Evolutionary conservation across 2,888 invertebrate genomes (phyloP).

Genomic region (Coenonympha glycerion): DNA sequence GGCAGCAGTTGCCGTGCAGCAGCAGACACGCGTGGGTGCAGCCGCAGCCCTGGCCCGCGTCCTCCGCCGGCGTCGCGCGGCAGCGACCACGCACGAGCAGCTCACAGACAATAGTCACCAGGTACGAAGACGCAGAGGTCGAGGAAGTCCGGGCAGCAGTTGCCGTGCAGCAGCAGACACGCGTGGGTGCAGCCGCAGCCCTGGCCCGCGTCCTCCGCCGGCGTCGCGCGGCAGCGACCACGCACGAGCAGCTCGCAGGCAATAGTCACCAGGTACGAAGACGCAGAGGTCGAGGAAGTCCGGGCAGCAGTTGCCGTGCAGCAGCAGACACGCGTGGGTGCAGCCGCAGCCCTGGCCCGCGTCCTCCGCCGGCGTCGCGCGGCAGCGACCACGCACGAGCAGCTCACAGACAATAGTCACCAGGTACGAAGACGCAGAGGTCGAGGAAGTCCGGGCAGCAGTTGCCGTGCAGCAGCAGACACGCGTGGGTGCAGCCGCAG

Average conservation of each 20-base stretch:
- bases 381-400: no score
- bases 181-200: slow-evolving; percentile 76
- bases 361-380: no score
- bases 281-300: slow-evolving; percentile 79
- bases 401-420: no score
- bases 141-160: slow-evolving; percentile 82
- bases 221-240: neutral
- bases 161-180: slow-evolving; percentile 67
- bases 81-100: no score
- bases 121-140: slow-evolving; percentile 68
- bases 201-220: neutral
- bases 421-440: slow-evolving; percentile 61
- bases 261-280: slow-evolving; percentile 36
- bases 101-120: no score
- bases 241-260: no score
- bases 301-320: slow-evolving; percentile 77
- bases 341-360: slow-evolving; percentile 72
- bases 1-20: slow-evolving; percentile 77
- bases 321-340: slow-evolving; percentile 67
- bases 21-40: slow-evolving; percentile 76
- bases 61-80: no score
- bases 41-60: slow-evolving; percentile 57
- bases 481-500: slow-evolving; percentile 78
- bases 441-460: slow-evolving; percentile 83
- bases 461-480: slow-evolving; percentile 63